These are phyloP conservation scores for Hydractinia echinata DNA, from an alignment of 30 jellyfish, hydroid and myxozoan genomes.

Conservation along the genomic window DNA sequence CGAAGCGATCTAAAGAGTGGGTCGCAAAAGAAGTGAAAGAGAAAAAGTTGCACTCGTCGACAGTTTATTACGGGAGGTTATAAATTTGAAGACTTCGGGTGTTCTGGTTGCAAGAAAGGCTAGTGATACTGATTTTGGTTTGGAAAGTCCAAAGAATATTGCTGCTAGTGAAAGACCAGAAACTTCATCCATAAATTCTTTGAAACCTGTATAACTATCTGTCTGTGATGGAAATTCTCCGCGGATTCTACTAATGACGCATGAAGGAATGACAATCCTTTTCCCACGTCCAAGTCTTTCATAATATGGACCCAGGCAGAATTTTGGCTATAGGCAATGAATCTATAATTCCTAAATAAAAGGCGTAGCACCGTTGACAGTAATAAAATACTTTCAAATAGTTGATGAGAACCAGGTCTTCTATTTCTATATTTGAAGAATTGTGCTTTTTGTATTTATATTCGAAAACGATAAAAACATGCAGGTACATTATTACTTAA, in stretches of 20 bases:
- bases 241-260: not conserved
- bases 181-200: conserved; percentile 6
- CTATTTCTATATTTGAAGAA: too few species aligned
- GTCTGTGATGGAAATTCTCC: conserved; percentile 10
- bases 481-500: too few species aligned
- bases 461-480: too few species aligned
- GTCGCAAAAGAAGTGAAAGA: conserved; percentile 15
- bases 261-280: conserved; percentile 21
- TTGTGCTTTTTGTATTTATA: too few species aligned
- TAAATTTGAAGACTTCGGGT: not conserved
- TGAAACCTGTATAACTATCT: conserved; percentile 4
- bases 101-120: not conserved
- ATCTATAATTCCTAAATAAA: conserved; percentile 4
- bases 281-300: conserved; percentile 14
- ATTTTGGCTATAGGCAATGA: too few species aligned
- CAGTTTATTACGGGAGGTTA: not conserved
- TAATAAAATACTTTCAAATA: too few species aligned
- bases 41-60: not conserved
- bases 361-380: too few species aligned
- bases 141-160: not conserved
- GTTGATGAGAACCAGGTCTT: too few species aligned
- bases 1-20: conserved; percentile 5
- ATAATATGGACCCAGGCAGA: conserved; percentile 7
- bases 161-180: conserved; percentile 13
- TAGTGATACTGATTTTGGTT: not conserved